Conservation (phyloP, 2,113 vertebrate species). For the Euleptes europaea region DNA sequence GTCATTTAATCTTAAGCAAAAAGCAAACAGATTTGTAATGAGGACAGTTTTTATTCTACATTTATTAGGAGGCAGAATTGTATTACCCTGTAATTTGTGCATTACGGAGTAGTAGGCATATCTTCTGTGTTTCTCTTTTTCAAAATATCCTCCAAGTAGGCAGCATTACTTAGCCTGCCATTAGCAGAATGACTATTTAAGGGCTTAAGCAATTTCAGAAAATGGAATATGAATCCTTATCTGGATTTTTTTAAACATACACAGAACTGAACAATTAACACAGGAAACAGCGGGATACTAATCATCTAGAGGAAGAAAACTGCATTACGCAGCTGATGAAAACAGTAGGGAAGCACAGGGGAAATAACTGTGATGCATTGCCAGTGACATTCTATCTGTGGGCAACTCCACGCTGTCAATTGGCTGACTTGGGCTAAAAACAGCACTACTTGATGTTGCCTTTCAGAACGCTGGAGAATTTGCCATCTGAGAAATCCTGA, state of each 20-base stretch:
- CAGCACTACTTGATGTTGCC: neutral
- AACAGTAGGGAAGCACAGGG: conserved; percentile 50
- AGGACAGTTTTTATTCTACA: neutral
- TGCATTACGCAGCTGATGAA: conserved; percentile 55
- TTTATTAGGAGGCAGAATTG: neutral
- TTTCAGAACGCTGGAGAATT: conserved; percentile 35
- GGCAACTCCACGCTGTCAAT: conserved; percentile 25
- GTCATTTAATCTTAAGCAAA: neutral
- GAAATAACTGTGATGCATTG: conserved; percentile 43
- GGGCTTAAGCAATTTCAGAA: conserved; percentile 48
- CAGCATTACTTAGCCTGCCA: neutral
- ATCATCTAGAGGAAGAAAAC: conserved; percentile 59
- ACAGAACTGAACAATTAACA: conserved; percentile 59
- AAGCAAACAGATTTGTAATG: neutral
- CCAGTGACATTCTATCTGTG: conserved; percentile 5
- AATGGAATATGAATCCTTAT: conserved; percentile 53
- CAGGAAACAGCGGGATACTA: conserved; percentile 57
- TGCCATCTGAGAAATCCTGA: neutral
- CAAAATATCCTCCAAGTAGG: conserved; percentile 10
- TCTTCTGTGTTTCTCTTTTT: neutral
- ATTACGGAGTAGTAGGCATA: neutral
- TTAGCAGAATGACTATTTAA: conserved; percentile 39
- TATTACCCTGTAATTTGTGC: conserved; percentile 1
- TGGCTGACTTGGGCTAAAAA: conserved; percentile 32
- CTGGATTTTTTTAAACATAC: conserved; percentile 41